Conservation (phyloP, 2,888 invertebrate species). For the Drosophila hawaiiensis region DNA sequence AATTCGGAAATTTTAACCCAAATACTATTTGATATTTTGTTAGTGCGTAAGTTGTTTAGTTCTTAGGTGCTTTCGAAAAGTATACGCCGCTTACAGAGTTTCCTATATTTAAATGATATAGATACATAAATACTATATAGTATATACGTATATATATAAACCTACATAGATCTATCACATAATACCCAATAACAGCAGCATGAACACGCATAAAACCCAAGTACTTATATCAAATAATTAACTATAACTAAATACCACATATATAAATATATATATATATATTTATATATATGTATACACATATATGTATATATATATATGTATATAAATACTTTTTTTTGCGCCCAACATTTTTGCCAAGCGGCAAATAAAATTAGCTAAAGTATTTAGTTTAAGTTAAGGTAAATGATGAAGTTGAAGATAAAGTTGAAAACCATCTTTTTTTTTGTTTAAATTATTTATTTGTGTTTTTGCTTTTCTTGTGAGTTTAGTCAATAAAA, state of each 20-base stretch:
- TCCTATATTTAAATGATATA: conserved; percentile 71
- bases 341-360: conserved; percentile 53
- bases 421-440: conserved; percentile 39
- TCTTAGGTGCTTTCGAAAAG: conserved; percentile 83
- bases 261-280: conserved; percentile 17
- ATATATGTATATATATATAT: conserved; percentile 2
- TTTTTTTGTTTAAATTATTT: conserved; percentile 67
- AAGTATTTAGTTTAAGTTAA: conserved; percentile 61
- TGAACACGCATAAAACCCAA: conserved; percentile 30
- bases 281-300: conserved; percentile 12
- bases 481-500: conserved; percentile 79
- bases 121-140: conserved; percentile 19
- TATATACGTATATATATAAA: conserved; percentile 18
- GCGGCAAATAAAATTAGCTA: conserved; percentile 72
- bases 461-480: conserved; percentile 72
- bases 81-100: conserved; percentile 82
- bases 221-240: conserved; percentile 28
- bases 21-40: conserved; percentile 79
- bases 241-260: conserved; percentile 17
- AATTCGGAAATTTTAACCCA: conserved; percentile 74
- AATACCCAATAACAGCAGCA: conserved; percentile 25
- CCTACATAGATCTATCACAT: conserved; percentile 27
- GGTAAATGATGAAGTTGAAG: conserved; percentile 13
- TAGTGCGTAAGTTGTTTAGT: conserved; percentile 67
- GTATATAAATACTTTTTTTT: conserved; percentile 20